Evolutionary conservation across 2,888 invertebrate species (phyloP), one percentile per base, ranked within the genome.

Genomic region (Oscheius sp.): DNA sequence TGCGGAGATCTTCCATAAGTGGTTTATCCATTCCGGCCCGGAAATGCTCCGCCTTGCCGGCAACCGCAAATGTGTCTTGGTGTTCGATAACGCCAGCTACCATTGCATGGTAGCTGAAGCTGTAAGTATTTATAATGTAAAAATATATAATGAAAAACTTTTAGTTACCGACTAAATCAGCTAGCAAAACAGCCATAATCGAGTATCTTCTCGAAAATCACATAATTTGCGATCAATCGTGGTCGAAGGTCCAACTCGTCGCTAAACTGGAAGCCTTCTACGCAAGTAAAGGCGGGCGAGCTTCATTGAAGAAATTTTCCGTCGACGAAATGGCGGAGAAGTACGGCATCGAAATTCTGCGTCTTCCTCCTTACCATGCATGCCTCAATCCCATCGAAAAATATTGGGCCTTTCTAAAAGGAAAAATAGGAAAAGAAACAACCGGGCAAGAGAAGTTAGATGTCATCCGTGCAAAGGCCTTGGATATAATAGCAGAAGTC

Each of bases 51-150:
- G 21, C 2, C 21, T 41, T 16, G 69, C 56, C 7, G 16, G 23
- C 2, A 53, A 46, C 9, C 25, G 73, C n/a, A 56, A 35, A 1
- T 35, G 68, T 2, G 66, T 72, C 1, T 21, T 72, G 12, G 58
- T 72, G 0, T 1, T 66, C 23, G 66, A 72, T 23, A 72, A 72
- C 18, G 73, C 69, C 0, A 6, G 59, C 0, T 69, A 69, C 18
- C 73, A 73, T 27, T 7, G 13, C 5, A 49, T 21, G 16, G n/a
- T 27, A 9, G 58, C 18, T 18, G 58, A 25, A 27, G 3, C 3
- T n/a, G 58, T 25, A 25, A 58, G 58, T n/a, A n/a, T n/a, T n/a
- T n/a, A n/a, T n/a, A n/a, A n/a, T n/a, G n/a, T n/a, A n/a, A n/a
- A n/a, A n/a, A n/a, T n/a, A n/a, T n/a, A n/a, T n/a, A n/a, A n/a